These are phyloP conservation scores for Hemibagrus wyckioides DNA, from an alignment of 2,113 vertebrate genomes.

Conservation along the genomic window DNA sequence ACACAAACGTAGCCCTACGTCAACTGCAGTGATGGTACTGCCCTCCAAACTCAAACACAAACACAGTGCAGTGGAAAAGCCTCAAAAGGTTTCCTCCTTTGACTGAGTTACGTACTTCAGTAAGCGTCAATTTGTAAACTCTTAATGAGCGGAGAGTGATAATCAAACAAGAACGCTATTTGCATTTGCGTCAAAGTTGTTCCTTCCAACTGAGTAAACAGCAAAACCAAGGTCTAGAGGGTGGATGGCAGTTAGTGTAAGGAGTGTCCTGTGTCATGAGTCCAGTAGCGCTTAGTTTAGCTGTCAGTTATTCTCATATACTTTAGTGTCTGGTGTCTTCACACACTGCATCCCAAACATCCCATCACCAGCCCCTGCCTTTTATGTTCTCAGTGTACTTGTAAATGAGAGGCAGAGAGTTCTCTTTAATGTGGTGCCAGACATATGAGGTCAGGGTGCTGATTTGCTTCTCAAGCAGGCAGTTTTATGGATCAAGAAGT, in stretches of 20 bases:
- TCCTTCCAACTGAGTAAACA: conserved; percentile 56
- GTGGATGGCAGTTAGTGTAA: conserved; percentile 62
- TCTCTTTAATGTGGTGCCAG: conserved; percentile 63
- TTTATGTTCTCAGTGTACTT: conserved; percentile 25
- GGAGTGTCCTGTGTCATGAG: conserved; percentile 59
- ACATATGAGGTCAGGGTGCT: conserved; percentile 45
- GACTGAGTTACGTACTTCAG: neutral
- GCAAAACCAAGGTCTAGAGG: conserved; percentile 52
- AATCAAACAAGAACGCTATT: conserved; percentile 18
- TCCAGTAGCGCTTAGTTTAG: conserved; percentile 55
- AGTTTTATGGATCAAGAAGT: conserved; percentile 40
- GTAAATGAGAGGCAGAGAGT: conserved; percentile 36
- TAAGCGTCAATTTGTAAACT: conserved; percentile 19
- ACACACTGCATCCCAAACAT: neutral
- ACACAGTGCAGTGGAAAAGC: conserved; percentile 36
- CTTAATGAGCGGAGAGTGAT: neutral
- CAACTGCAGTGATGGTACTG: neutral
- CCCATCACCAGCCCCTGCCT: neutral
- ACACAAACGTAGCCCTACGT: conserved; percentile 31
- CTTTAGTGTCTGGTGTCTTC: conserved; percentile 55
- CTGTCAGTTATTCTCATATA: conserved; percentile 26
- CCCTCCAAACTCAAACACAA: conserved; percentile 16
- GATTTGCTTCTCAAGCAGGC: conserved; percentile 31
- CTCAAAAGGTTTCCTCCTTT: conserved; percentile 10
- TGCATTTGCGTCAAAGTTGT: conserved; percentile 32